phyloP scores from a whole-genome alignment of 1,140 invertebrate species.

The Colletes gigas region DNA sequence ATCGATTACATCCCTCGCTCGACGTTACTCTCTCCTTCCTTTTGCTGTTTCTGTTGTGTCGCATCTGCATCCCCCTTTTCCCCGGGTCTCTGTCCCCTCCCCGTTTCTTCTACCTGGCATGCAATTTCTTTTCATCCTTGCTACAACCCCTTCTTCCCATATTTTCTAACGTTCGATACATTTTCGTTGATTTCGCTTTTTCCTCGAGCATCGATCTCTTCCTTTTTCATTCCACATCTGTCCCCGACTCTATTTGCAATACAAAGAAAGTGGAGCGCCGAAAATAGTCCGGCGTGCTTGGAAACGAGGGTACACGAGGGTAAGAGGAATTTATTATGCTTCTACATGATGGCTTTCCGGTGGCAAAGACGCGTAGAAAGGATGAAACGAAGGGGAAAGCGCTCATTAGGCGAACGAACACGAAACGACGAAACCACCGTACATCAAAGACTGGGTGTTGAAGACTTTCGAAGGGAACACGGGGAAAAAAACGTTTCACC shows the following conservation, averaged over 20 bases:
- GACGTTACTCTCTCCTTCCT: not conserved
- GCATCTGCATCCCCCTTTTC: not conserved
- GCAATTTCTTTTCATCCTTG: not conserved
- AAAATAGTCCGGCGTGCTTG: conserved; percentile 30
- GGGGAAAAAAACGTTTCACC: not conserved
- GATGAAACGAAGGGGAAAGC: not conserved
- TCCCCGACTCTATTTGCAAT: not conserved
- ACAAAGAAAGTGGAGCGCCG: conserved; percentile 44
- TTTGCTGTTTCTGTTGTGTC: not conserved
- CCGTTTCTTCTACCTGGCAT: not conserved
- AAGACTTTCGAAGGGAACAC: not conserved
- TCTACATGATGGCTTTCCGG: conserved; percentile 15
- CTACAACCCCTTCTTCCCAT: not conserved
- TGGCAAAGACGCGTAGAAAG: not conserved
- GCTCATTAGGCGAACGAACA: conserved; percentile 31
- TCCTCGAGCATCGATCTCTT: not conserved
- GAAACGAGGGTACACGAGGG: conserved; percentile 23
- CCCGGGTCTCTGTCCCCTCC: not conserved
- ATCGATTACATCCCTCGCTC: too few relatives aligned
- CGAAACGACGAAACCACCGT: not conserved
- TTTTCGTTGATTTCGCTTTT: not conserved
- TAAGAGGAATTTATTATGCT: conserved; percentile 46
- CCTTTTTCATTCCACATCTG: not conserved
- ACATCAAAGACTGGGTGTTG: conserved; percentile 2
- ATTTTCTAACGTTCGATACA: not conserved